These are phyloP conservation scores for Achroia grisella DNA, from an alignment of 1,140 invertebrate genomes.

Conservation along the genomic window DNA sequence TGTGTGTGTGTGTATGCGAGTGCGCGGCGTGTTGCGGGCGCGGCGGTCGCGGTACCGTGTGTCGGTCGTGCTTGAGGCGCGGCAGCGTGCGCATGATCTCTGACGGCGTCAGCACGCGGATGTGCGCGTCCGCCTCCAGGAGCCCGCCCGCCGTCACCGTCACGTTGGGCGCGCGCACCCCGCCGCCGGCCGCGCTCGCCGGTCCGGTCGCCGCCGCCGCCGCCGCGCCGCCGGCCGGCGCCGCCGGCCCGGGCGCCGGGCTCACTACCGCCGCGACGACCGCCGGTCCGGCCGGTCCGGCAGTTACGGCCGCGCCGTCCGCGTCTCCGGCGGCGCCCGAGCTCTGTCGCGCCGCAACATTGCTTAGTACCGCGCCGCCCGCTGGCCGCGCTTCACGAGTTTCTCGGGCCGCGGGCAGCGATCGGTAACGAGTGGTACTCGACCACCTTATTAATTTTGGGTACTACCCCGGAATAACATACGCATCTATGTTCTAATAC, in stretches of 20 bases:
- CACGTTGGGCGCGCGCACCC: conserved; percentile 74
- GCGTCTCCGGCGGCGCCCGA: conserved; percentile 10
- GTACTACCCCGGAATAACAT: too few species aligned
- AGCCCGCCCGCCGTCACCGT: conserved; percentile 75
- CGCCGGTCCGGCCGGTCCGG: conserved; percentile 23
- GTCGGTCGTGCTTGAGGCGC: conserved; percentile 76
- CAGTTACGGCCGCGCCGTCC: too few species aligned
- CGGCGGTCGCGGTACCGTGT: conserved; percentile 32
- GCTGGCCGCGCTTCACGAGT: conserved; percentile 37
- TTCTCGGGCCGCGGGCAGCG: conserved; percentile 45
- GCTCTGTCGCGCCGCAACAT: conserved; percentile 7
- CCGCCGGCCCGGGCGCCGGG: conserved; percentile 5
- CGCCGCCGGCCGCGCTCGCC: conserved; percentile 39
- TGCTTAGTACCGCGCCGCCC: conserved; percentile 60
- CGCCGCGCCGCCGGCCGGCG: conserved; percentile 20
- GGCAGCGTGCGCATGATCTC: conserved; percentile 91
- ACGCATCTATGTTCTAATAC: too few species aligned
- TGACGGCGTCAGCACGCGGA: conserved; percentile 87
- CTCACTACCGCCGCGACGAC: conserved; percentile 48
- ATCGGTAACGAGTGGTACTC: conserved; percentile 26
- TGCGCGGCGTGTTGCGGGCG: conserved; percentile 24
- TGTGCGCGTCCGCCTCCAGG: conserved; percentile 81
- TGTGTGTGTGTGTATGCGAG: conserved; percentile 52
- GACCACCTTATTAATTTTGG: too few species aligned
- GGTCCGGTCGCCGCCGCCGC: conserved; percentile 45